Conservation (phyloP, 2,888 invertebrate genomes). For the Amblyteles armatorius region DNA sequence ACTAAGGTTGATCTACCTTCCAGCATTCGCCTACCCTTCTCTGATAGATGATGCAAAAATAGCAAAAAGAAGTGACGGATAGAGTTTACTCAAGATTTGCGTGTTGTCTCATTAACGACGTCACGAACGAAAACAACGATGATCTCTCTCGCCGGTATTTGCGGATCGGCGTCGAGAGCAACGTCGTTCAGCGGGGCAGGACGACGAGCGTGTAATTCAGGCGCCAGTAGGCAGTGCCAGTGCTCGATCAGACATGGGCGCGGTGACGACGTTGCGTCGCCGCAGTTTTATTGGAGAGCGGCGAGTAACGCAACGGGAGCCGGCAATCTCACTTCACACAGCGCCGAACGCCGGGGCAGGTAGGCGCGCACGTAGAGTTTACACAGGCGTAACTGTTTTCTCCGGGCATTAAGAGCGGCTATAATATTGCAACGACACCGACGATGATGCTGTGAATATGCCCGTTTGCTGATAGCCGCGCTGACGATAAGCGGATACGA, state of each 20-base stretch:
- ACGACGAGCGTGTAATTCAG: constrained; percentile 23
- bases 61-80: background rate
- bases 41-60: background rate
- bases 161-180: constrained; percentile 6
- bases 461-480: constrained; percentile 51
- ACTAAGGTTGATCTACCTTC: background rate
- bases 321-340: constrained; percentile 48
- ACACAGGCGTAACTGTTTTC: constrained; percentile 60
- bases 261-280: constrained; percentile 43
- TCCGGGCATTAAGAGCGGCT: constrained; percentile 56
- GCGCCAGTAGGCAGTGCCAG: constrained; percentile 52
- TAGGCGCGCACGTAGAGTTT: constrained; percentile 49
- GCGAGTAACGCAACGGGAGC: constrained; percentile 41
- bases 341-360: constrained; percentile 20
- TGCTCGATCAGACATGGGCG: constrained; percentile 50
- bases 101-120: background rate
- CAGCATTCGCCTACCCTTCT: background rate
- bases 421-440: constrained; percentile 48
- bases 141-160: background rate
- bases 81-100: background rate
- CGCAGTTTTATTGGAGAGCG: constrained; percentile 64
- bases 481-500: constrained; percentile 37
- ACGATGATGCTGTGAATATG: constrained; percentile 46
- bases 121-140: constrained; percentile 7
- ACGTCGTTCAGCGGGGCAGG: background rate